Percentiles rank a stretch among this genome's conserved stretches.
Evolutionary conservation across 1,140 invertebrate genomes (phyloP).

Genomic region (Himalopsyche phryganea): DNA sequence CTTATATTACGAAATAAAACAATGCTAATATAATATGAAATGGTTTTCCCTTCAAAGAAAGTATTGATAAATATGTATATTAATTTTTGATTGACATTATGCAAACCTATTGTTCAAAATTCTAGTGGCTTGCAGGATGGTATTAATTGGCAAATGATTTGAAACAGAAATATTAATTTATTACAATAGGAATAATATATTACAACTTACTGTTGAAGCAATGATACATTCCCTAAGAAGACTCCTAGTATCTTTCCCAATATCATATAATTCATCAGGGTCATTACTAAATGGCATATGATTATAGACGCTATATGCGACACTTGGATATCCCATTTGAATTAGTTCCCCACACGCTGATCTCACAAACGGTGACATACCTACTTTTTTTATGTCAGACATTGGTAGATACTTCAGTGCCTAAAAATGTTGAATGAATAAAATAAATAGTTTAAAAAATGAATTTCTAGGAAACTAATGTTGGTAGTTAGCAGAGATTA

Average conservation of each 20-base stretch:
- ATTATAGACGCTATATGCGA: conserved; percentile 47
- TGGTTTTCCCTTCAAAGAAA: too few relatives aligned
- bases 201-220: conserved; percentile 43
- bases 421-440: conserved; percentile 31
- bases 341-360: conserved; percentile 42
- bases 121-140: too few relatives aligned
- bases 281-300: conserved; percentile 43
- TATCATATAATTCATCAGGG: conserved; percentile 45
- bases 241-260: conserved; percentile 41
- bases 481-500: too few relatives aligned
- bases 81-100: too few relatives aligned
- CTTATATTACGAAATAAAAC: too few relatives aligned
- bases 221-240: conserved; percentile 49
- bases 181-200: too few relatives aligned
- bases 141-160: too few relatives aligned
- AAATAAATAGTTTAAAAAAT: not conserved
- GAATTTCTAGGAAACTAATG: too few relatives aligned
- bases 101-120: too few relatives aligned
- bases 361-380: conserved; percentile 44
- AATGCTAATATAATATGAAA: too few relatives aligned
- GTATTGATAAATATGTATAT: too few relatives aligned
- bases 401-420: conserved; percentile 40
- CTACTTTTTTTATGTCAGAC: conserved; percentile 38
- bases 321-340: conserved; percentile 44
- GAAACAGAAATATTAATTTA: too few relatives aligned